These are phyloP conservation scores for Dinomys branickii DNA, from an alignment of 2,113 vertebrate species.

Conservation along the genomic window DNA sequence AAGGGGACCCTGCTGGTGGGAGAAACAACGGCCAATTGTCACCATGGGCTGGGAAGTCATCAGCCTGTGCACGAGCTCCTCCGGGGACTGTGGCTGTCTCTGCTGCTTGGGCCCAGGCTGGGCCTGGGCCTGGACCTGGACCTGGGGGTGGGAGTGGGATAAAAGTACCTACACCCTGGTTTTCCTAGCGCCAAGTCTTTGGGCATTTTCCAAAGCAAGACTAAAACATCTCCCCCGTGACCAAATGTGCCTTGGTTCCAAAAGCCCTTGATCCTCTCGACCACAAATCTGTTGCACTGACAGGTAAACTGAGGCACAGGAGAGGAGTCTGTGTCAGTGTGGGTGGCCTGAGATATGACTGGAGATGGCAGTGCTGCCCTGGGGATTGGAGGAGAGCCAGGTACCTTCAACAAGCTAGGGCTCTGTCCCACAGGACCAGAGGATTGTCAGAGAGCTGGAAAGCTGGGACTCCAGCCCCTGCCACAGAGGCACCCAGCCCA, in stretches of 20 bases:
- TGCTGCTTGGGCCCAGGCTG: neutral
- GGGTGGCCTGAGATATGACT: neutral
- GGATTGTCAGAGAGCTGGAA: rapidly evolving
- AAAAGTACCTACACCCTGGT: neutral
- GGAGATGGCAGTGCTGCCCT: neutral
- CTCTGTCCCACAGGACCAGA: neutral
- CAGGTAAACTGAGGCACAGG: neutral
- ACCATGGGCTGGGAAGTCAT: neutral
- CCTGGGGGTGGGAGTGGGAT: neutral
- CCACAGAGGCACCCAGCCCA: neutral
- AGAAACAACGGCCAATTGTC: neutral
- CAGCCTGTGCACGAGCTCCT: rapidly evolving
- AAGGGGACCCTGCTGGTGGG: neutral
- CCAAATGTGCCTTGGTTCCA: neutral
- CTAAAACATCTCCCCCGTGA: too few species aligned
- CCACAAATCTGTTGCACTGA: rapidly evolving
- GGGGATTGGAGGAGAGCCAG: neutral
- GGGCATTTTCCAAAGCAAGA: neutral
- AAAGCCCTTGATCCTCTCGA: neutral
- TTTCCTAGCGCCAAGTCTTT: neutral
- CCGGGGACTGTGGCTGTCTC: neutral
- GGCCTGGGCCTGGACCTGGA: neutral
- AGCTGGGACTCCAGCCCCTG: too few species aligned
- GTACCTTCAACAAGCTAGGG: rapidly evolving
- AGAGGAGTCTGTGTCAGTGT: neutral